Evolutionary conservation across 2,797 vertebrate species (phyloP).

Genomic region (Diplodus puntazzo): DNA sequence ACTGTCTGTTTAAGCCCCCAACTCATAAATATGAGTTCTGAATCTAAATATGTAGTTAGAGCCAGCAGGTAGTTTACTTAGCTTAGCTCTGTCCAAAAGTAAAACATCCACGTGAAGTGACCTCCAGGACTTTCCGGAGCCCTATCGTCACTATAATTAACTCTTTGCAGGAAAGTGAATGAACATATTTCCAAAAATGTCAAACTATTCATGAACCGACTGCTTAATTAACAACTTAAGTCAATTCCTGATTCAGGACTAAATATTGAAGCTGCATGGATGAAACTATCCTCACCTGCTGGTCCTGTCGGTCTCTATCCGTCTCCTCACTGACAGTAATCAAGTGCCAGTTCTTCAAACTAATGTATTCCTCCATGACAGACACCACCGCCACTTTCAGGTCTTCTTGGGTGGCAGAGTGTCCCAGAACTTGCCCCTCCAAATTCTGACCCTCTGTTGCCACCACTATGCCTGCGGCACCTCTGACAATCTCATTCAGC

Average conservation of each 20-base stretch:
- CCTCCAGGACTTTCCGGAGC: not conserved
- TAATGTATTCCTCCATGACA: slow-evolving; percentile 91
- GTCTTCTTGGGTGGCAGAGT: slow-evolving; percentile 75
- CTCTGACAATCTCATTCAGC: slow-evolving; percentile 90
- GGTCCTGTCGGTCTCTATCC: slow-evolving; percentile 66
- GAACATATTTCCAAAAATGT: no score
- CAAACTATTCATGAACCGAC: no score
- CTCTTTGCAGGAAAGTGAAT: no score
- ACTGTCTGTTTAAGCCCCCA: no score
- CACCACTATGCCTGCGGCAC: slow-evolving; percentile 86
- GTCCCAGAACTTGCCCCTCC: slow-evolving; percentile 40
- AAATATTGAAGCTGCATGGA: not conserved
- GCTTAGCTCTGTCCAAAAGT: not conserved
- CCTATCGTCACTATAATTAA: not conserved
- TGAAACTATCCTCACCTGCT: slow-evolving; percentile 62
- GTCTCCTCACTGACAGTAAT: slow-evolving; percentile 79
- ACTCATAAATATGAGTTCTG: no score
- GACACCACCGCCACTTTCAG: slow-evolving; percentile 82
- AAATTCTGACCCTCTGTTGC: slow-evolving; percentile 49
- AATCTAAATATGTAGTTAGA: not conserved
- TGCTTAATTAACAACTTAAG: no score
- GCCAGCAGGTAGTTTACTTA: not conserved
- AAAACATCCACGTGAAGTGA: not conserved
- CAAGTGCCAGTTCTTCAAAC: slow-evolving; percentile 91
- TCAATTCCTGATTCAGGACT: no score